Evolutionary conservation across 2,113 vertebrate genomes (phyloP), one percentile per base, ranked within the genome.

Genomic region (Dipodomys merriami): DNA sequence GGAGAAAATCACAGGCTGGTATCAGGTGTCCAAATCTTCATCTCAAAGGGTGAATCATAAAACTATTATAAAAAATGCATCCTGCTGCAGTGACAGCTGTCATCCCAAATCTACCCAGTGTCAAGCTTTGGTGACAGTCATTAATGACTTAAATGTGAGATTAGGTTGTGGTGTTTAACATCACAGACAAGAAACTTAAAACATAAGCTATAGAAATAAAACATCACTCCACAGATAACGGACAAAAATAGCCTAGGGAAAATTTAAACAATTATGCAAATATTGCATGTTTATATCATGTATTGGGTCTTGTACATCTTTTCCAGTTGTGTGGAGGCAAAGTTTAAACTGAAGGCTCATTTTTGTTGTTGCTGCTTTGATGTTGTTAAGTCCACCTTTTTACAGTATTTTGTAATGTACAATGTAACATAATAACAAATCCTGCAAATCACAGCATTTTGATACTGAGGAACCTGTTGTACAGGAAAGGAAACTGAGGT

Each of bases 1-100:
- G 77, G 84, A 94, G 81, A 95, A 91, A 96, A 97, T 60, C 83
- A 79, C 72, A 97, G 23, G 83, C 89, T 77, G 49, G 88, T 97
- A 91, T 97, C 96, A 96, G 94, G 72, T 95, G 88, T 96, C 94
- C 96, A 91, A 80, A 96, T 96, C 83, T 93, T 96, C 93, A 96
- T 72, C 92, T 96, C 65, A 93, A 95, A 95, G 88, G 74, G 39
- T 92, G 95, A 97, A 97, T 96, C 96, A 97, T 90, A 96, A 97
- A 98, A 97, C 92, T 96, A 92, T 97, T 97, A 91, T 82, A 94
- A 80, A 96, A 97, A 96, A 74, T 90, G 68, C 62, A 96, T 96
- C 91, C 91, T 93, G 90, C 88, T 83, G 90, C 81, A 89, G 39
- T 97, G 97, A 96, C 96, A 97, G 97, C 97, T 97, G 96, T 96